Evolutionary conservation across 2,888 invertebrate genomes (phyloP), one percentile per base, ranked within the genome.

Genomic region (Phengaris arion): DNA sequence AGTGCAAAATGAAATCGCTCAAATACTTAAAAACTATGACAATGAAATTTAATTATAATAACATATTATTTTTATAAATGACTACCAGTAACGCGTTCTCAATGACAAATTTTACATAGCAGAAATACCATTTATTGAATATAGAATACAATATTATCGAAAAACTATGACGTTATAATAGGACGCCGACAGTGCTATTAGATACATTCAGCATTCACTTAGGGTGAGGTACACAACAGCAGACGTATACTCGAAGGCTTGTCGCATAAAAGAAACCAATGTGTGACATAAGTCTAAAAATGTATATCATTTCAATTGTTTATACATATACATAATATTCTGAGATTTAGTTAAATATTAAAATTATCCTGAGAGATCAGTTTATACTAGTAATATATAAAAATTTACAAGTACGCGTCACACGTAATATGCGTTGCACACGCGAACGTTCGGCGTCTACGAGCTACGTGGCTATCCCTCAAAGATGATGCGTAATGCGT

Each of bases 281-380:
- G 87, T 86, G 86, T 87, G 86, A 86, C 87, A 84, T 88, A 87
- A 86, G 87, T 89, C 89, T 92, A 91, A 87, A 89, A 86, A 84
- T 89, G 87, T 89, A 89, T 90, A 90, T 87, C 82, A 84, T 89
- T 89, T 90, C 89, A 89, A 91, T 88, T 84, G 90, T 92, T 91
- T 91, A 89, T 90, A 91, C 90, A 91, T 87, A 90, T 89, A 90
- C 88, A 88, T 86, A 88, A 87, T 90, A 91, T 89, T 89, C 86
- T 88, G 91, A 90, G 88, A 92, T 89, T 92, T 88, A 83, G 86
- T 90, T 89, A 89, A 84, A 86, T 85, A 87, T 88, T 90, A 92
- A 93, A 92, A 92, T 90, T 90, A 92, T 90, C 89, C 87, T 89
- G 91, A 92, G 93, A 93, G 93, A 93, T 93, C 93, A 93, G 92